Evolutionary conservation across 23 tunicate species (phyloP), one percentile per base, ranked within the genome.

Genomic region (Pegea sp.): DNA sequence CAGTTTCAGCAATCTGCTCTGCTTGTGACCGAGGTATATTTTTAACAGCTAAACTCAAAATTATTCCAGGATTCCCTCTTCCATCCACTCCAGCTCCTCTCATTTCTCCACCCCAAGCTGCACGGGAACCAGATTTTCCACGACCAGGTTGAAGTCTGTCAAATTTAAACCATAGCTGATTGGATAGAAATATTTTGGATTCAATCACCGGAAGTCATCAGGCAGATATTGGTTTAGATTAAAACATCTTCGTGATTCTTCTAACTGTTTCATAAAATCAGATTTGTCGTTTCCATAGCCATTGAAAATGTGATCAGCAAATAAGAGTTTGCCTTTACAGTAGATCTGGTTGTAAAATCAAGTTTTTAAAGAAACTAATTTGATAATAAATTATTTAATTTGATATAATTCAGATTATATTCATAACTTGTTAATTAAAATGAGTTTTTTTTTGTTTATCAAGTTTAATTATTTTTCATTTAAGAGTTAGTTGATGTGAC

Each of bases 91-190:
- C 95, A 2, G 95, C 54, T 0, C 95, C 95, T 30, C 95, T 71
- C 5, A 84, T 55, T 64, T 84, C 95, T 0, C 95, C 95, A 0
- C 95, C 95, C 95, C 95, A 84, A 21, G 84, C 84, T 11, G 95
- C 76, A n/a, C 95, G 71, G 25, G 70, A 30, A 26, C 95, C 95
- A 6, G 95, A 33, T 50, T 68, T 74, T 33, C 95, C 95, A 22
- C 69, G 64, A 26, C 84, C 67, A 3, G 95, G 95, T 3, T 72
- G 53, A 53, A 84, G 74, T 30, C 95, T 84, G 51, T 22, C 26
- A 52, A 16, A 21, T 24, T 24, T 55, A 25, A 22, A 16, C 7
- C 8, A 13, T 16, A 38, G 13, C 13, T 38, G 11, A 38, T 38
- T 38, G 11, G 46, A 38, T 8, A 38, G 13, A 38, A 38, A 8